Base-by-base conservation (phyloP, 2,888 invertebrate species). In the Lottia gigantea region DNA sequence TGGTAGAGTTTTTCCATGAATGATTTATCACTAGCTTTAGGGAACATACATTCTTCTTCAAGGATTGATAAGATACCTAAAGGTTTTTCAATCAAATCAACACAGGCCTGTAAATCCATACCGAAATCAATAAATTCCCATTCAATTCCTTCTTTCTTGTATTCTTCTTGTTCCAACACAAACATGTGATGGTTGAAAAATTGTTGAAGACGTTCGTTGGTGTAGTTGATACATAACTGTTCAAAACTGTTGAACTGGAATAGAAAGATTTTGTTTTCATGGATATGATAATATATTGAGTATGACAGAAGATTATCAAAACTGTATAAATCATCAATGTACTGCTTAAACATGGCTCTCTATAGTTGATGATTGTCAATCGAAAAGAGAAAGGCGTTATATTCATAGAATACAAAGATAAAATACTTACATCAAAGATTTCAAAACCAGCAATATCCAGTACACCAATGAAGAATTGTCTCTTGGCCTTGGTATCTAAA, bases 21-120 rank as follows among this genome's bases (percentile, higher is more conserved):
- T 90, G 98, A 97, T 91, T 92, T 94, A 90, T 99, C 98, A 86
- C 97, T 95, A 89, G 98, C 98, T 92, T 99, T 98, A 90, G 98
- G 98, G 94, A 99, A 98, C 96, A 99, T 98, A 95, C 97, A 98
- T 92, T 99, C 98, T 94, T 99, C 99, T 92, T 99, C 99, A 92
- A 99, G 95, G 92, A 99, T 99, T 91, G 98, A 98, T 91, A 99
- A 93, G 93, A 99, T 97, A 93, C 98, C 98, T 96, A 99, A 96
- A 88, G 98, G 98, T 98, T 87, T 87, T 77, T 87, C 87, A 74
- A 87, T 87, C 86, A 97, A 92, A 90, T 96, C 95, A 91, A 96
- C 96, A 92, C 95, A 95, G 90, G 95, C 95, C 87, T 94, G 93
- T 90, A 97, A 92, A 91, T 97, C 96, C 94, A 97, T 95, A 90